A percentile compares a stretch with the other conserved stretches of the same genome.
Evolutionary conservation across 2,113 vertebrate genomes (phyloP).

Genomic region (Syngnathus typhle): DNA sequence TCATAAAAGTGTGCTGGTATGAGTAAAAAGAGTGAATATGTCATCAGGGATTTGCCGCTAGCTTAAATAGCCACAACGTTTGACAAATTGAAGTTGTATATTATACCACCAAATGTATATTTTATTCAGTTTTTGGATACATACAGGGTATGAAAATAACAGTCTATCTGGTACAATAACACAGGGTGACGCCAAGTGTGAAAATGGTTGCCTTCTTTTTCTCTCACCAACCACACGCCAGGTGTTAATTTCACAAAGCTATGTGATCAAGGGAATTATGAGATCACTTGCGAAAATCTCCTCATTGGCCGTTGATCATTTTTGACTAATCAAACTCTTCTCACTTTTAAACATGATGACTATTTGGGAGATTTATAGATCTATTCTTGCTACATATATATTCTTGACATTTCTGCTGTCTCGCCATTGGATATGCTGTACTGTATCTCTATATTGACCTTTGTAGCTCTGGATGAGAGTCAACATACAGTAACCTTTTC

Average conservation of each 20-base stretch:
- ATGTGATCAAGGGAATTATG: not conserved
- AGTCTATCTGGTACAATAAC: too few relatives aligned
- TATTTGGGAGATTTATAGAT: not conserved
- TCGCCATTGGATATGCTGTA: not conserved
- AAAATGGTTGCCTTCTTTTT: not conserved
- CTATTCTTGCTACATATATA: too few relatives aligned
- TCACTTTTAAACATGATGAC: not conserved
- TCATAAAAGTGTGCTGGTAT: constrained; percentile 1
- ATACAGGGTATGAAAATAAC: not conserved
- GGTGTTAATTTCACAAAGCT: not conserved
- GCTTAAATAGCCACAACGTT: not conserved
- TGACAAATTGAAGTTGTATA: not conserved
- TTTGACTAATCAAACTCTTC: not conserved
- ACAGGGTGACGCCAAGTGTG: not conserved
- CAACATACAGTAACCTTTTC: not conserved
- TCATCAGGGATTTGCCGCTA: not conserved
- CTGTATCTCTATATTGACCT: not conserved
- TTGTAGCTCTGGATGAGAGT: not conserved
- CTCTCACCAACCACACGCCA: not conserved
- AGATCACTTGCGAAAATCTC: not conserved
- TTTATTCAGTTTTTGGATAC: not conserved
- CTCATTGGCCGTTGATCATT: too few relatives aligned
- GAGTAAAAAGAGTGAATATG: not conserved
- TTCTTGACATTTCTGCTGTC: not conserved
- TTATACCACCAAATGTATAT: not conserved